Base-by-base conservation (phyloP, 2,888 invertebrate species). In the Sarcophaga carnaria region DNA sequence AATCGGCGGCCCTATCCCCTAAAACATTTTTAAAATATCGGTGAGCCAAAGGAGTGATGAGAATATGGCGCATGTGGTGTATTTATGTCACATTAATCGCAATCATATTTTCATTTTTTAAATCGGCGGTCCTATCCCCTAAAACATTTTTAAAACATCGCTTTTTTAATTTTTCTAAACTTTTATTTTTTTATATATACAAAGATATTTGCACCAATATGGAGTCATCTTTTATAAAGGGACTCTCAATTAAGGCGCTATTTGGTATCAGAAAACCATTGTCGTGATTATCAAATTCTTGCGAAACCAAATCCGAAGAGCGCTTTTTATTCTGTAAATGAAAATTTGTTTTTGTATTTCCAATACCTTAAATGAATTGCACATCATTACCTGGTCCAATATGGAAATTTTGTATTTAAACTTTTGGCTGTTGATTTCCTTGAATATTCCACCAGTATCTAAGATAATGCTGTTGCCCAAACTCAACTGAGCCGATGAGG, bases 121-220 rank as follows among this genome's bases (percentile, higher is more conserved):
- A 22, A 22, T 22, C 22, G 22, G 22, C 22, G 22, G 22, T 1
- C 22, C 22, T 22, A 22, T 22, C 22, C 22, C 22, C 22, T 22
- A 22, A 22, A 22, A 22, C 1, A 37, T 6, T 14, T 45, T 17
- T 4, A 17, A 27, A 64, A 25, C 4, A 25, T 10, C 0, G 14
- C 17, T 20, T 37, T 37, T 3, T n/a, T 49, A 14, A 12, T n/a
- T 37, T 3, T 67, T 45, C 37, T 45, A 67, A 37, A 27, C 0
- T n/a, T 67, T 67, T 25, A 37, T 67, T 62, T 90, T 92, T 93
- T 92, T 93, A 94, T 89, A 95, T 93, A 92, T 94, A 95, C 80
- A 95, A 93, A 88, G 94, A 94, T 72, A 95, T 91, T 92, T 95
- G 95, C 89, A 95, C 92, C 87, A 95, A 91, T 74, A 95, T 90